Evolutionary conservation across 2,888 invertebrate genomes (phyloP).

Genomic region (Dysmachus trigonus): DNA sequence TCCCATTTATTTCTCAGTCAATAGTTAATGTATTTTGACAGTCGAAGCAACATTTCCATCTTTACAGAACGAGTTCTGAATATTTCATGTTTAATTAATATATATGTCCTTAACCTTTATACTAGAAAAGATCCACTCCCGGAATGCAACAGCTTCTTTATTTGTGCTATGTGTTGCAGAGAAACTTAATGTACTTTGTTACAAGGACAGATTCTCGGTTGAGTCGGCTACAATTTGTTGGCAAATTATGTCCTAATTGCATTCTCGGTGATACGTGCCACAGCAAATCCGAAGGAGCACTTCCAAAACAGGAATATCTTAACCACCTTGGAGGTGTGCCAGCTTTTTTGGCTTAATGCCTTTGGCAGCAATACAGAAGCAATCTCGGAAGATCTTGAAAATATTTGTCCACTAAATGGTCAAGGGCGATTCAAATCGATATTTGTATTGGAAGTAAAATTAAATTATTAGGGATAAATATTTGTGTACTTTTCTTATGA

Average conservation of each 20-base stretch:
- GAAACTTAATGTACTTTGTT: background rate
- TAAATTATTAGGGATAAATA: background rate
- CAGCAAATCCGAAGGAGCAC: background rate
- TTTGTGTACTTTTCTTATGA: background rate
- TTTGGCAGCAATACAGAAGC: background rate
- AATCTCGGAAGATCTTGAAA: background rate
- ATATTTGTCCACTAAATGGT: background rate
- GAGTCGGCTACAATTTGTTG: background rate
- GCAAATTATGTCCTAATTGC: background rate
- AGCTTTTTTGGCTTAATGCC: background rate
- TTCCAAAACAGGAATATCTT: background rate
- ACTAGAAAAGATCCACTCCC: background rate
- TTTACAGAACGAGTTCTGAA: background rate
- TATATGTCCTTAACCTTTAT: background rate
- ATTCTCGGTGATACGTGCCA: background rate
- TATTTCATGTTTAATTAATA: background rate
- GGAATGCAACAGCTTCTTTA: background rate
- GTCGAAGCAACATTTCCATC: background rate
- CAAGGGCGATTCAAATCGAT: background rate
- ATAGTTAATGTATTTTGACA: background rate
- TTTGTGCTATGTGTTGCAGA: background rate
- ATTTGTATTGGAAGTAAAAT: background rate
- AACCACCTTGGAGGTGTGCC: background rate
- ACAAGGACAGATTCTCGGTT: background rate
- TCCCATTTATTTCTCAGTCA: too few species aligned